Evolutionary conservation across 2,113 vertebrate species (phyloP).

Genomic region (Mirza zaza): DNA sequence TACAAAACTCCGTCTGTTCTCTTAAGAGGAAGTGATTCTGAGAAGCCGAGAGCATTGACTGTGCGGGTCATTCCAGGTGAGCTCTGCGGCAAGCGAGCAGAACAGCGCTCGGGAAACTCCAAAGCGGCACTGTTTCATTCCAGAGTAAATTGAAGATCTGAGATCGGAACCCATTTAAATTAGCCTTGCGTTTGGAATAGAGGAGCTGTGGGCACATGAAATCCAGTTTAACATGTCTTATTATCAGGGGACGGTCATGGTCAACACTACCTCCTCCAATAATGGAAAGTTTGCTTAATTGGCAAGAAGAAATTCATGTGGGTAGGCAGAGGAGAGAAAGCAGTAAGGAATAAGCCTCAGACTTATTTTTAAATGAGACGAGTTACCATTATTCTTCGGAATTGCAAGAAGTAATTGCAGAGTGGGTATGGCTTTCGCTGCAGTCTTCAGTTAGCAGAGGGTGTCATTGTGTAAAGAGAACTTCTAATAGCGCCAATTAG

Average conservation of each 20-base stretch:
- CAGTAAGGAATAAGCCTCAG: slow-evolving; percentile 51
- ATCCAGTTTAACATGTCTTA: slow-evolving; percentile 49
- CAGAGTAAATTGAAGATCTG: background rate
- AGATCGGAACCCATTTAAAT: slow-evolving; percentile 31
- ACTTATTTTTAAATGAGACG: slow-evolving; percentile 80
- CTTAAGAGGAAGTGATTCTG: slow-evolving; percentile 69
- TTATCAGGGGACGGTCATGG: slow-evolving; percentile 24
- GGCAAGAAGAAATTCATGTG: slow-evolving; percentile 64
- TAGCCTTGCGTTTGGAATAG: slow-evolving; percentile 21
- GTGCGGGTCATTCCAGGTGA: slow-evolving; percentile 75
- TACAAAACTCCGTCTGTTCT: slow-evolving; percentile 5
- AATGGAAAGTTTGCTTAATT: slow-evolving; percentile 73
- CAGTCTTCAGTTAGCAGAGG: slow-evolving; percentile 15
- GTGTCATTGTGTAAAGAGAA: slow-evolving; percentile 48
- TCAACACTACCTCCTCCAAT: slow-evolving; percentile 66
- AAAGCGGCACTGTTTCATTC: background rate
- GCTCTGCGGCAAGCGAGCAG: background rate
- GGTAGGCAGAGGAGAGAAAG: slow-evolving; percentile 53
- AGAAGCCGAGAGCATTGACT: background rate
- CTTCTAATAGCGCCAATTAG: slow-evolving; percentile 71
- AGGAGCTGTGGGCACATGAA: slow-evolving; percentile 22
- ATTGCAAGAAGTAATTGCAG: slow-evolving; percentile 69
- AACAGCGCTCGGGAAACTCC: background rate
- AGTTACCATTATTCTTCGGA: slow-evolving; percentile 70
- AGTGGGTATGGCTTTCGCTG: slow-evolving; percentile 48